Evolutionary conservation across 2,888 invertebrate species (phyloP), one percentile per base, ranked within the genome.

Genomic region (Hetaerina titia): DNA sequence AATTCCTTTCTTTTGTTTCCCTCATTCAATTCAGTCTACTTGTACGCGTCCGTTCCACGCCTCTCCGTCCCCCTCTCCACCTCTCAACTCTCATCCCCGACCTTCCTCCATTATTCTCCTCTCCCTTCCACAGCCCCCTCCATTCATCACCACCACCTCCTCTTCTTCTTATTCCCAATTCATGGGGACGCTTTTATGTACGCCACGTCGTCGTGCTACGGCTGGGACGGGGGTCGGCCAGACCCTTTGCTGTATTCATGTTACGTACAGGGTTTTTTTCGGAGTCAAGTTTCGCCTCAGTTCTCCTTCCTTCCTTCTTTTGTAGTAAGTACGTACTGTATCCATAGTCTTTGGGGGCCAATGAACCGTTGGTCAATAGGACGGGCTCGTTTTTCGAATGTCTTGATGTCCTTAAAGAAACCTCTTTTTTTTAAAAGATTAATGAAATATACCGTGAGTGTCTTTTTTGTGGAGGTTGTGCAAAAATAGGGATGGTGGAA

Each of bases 11-110:
- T 58, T 56, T 57, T 56, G 57, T 58, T n/a, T 6, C 89, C 57
- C 89, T 22, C 89, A n/a, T 58, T 56, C 58, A 56, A 57, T n/a
- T 81, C 81, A 25, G 57, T 13, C 89, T 89, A 19, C 89, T 58
- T 89, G 57, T 89, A n/a, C 22, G 56, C 89, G 56, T n/a, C 89
- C 89, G 56, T 57, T 56, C 57, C 89, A n/a, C 89, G n/a, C 89
- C 57, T 89, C 89, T 0, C 81, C 31, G 13, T 9, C 81, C 81
- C 88, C 45, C 13, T 56, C 45, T 7, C 31, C 11, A 19, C n/a
- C 69, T 13, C 45, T 4, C 45, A 69, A 1, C 22, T 22, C 13
- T 69, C 22, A 9, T 31, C 69, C 7, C 69, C 69, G 19, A n/a
- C 69, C n/a, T 17, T n/a, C 9, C 11, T n/a, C 6, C 69, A 81